phyloP scores from a whole-genome alignment of 2,113 vertebrate genomes.

The Ptilonorhynchus violaceus region DNA sequence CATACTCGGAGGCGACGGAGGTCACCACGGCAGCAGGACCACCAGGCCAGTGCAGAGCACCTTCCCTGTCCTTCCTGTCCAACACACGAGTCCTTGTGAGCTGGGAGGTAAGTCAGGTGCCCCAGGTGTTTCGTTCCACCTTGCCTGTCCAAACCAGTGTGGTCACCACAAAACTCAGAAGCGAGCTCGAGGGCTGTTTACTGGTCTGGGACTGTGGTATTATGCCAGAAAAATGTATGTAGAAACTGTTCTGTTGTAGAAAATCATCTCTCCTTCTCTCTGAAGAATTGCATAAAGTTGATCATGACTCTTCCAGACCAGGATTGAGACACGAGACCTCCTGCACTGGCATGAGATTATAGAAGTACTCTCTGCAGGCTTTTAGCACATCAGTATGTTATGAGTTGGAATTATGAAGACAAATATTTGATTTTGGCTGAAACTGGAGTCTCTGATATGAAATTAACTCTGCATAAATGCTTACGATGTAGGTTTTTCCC shows the following conservation, averaged over 20 bases:
- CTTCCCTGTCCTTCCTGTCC: conserved; percentile 82
- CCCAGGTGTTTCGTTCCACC: neutral
- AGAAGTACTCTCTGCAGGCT: neutral
- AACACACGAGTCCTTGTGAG: conserved; percentile 83
- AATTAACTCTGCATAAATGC: neutral
- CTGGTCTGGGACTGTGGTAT: neutral
- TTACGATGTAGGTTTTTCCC: neutral
- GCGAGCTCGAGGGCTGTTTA: neutral
- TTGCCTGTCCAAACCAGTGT: neutral
- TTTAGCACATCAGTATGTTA: neutral
- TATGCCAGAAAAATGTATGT: rapidly evolving
- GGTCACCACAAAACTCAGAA: neutral
- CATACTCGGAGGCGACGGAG: conserved; percentile 83
- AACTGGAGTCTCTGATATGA: neutral
- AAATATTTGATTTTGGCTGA: conserved; percentile 32
- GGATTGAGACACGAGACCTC: neutral
- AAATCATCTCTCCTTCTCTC: neutral
- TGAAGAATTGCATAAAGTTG: neutral
- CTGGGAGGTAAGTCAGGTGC: conserved; percentile 88
- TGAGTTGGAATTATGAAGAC: neutral
- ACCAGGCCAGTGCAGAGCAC: conserved; percentile 88
- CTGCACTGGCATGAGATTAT: neutral
- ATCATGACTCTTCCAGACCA: neutral
- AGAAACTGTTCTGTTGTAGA: neutral
- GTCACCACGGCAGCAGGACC: conserved; percentile 91